Conservation (phyloP, 2,113 vertebrate species). For the Pristiophorus japonicus region DNA sequence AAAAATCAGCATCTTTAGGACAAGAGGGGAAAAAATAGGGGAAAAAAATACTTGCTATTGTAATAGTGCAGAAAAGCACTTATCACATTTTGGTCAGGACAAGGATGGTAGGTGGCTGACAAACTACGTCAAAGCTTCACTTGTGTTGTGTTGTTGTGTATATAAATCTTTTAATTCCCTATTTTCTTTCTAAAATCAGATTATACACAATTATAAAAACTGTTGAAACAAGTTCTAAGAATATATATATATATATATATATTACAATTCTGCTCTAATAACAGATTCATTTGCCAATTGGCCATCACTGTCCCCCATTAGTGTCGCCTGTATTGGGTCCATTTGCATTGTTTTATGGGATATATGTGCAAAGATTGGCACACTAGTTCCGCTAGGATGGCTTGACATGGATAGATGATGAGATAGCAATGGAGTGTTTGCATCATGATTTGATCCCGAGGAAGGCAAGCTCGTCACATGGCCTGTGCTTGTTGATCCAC, state of each 20-base stretch:
- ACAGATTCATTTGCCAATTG: conserved; percentile 72
- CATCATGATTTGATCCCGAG: conserved; percentile 93
- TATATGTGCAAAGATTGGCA: conserved; percentile 75
- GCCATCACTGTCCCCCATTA: conserved; percentile 61
- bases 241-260: conserved; percentile 40
- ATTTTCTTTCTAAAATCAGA: conserved; percentile 52
- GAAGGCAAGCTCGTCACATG: conserved; percentile 90
- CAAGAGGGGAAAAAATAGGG: background rate
- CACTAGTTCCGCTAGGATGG: conserved; percentile 61
- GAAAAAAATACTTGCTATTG: background rate
- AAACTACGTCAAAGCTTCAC: background rate
- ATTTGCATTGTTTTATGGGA: conserved; percentile 77
- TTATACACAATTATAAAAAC: conserved; percentile 53
- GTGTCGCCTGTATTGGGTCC: conserved; percentile 78
- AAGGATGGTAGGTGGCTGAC: background rate
- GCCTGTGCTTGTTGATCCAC: conserved; percentile 93
- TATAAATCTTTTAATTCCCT: conserved; percentile 68
- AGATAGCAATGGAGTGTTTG: conserved; percentile 88
- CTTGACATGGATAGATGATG: conserved; percentile 76
- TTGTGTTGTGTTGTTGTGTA: conserved; percentile 48
- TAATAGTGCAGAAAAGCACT: background rate
- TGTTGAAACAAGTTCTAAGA: conserved; percentile 49
- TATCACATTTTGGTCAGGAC: background rate
- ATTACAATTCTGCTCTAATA: conserved; percentile 86
- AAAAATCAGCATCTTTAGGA: background rate